Base-by-base conservation (phyloP, 2,888 invertebrate species). In the Dorcus parallelipipedus region DNA sequence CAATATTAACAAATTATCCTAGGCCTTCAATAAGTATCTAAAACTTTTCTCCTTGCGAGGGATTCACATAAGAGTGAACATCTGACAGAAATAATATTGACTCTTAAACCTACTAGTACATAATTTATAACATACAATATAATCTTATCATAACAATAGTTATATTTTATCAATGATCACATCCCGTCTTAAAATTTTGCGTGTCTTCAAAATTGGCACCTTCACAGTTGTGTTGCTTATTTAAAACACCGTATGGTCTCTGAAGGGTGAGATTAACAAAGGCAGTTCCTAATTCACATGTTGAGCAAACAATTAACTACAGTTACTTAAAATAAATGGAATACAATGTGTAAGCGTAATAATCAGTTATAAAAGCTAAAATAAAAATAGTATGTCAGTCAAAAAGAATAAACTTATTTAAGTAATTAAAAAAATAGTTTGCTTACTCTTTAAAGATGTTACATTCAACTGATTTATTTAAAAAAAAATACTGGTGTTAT, bases 301-400 rank as follows among this genome's bases (percentile, higher is more conserved):
- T 54, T 54, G 54, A 54, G 54, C 54, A 41, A 49, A 33, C 26
- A 33, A 33, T 33, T 33, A 33, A 33, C 26, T 42, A 41, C 26
- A 40, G 20, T 45, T 6, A 54, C 54, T 49, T 54, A 54, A 54
- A 54, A 49, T 7, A 49, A 49, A 54, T 54, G 54, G 54, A 54
- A 54, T 54, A 54, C 17, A 49, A 54, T 42, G 20, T 49, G 49
- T 54, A 54, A 54, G 54, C 54, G 54, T 54, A 54, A 54, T 33
- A 54, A 54, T 39, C 26, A 33, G 26, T 33, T 33, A 33, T 33
- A 3, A 4, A 33, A 33, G 26, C 26, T 33, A 33, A 33, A 33
- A 33, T 33, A 33, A 33, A 33, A 33, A 33, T 33, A 20, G 20
- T 20, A 33, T 7, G 26, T 33, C 26, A 33, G 26, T 33, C 26